Conservation (phyloP, 2,888 invertebrate species). For the Chironomus riparius region DNA sequence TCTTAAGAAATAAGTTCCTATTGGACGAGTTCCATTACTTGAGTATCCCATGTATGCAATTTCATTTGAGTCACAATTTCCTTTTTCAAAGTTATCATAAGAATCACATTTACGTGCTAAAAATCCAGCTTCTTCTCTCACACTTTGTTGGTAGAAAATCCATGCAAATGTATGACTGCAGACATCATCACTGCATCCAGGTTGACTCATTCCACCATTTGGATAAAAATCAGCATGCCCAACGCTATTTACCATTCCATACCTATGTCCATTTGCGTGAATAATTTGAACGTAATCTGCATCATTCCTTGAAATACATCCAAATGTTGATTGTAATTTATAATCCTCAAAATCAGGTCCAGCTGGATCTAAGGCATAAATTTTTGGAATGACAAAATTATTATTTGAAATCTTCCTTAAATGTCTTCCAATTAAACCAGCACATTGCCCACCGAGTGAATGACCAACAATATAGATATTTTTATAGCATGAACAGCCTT, state of each 20-base stretch:
- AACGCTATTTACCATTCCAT: not conserved
- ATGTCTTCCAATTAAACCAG: slow-evolving; percentile 40
- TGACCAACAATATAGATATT: slow-evolving; percentile 46
- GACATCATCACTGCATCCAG: not conserved
- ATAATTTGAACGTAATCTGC: not conserved
- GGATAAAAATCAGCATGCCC: not conserved
- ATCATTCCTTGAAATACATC: not conserved
- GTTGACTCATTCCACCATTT: not conserved
- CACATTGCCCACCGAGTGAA: slow-evolving; percentile 47
- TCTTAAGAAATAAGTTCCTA: no score
- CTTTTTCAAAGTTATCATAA: not conserved
- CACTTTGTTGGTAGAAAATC: not conserved
- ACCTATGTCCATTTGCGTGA: not conserved
- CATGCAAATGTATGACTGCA: not conserved
- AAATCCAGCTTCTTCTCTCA: not conserved
- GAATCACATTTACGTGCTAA: not conserved
- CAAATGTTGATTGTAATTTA: not conserved
- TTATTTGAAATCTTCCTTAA: not conserved
- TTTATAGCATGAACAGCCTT: slow-evolving; percentile 40
- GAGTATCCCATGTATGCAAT: no score
- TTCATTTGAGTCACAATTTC: not conserved
- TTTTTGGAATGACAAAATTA: not conserved
- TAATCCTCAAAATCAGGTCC: not conserved
- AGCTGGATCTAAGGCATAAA: not conserved
- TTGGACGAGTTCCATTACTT: no score